Evolutionary conservation across 2,113 vertebrate genomes (phyloP).

Genomic region (Melanerpes formicivorus): DNA sequence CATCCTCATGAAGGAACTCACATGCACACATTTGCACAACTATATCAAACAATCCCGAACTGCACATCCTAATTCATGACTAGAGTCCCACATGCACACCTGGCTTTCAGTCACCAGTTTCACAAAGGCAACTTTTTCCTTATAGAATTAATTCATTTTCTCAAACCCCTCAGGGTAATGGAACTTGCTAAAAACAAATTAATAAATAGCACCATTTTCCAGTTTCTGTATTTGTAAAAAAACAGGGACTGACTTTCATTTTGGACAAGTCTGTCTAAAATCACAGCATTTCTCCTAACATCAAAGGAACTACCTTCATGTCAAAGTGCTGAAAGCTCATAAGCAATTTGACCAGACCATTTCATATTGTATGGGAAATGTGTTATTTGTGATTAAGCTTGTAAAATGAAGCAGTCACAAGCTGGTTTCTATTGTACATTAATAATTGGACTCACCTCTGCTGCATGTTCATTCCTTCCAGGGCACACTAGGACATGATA

Average conservation of each 20-base stretch:
- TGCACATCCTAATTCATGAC: background rate
- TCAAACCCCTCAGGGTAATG: background rate
- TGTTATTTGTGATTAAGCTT: background rate
- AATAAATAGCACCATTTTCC: background rate
- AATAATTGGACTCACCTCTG: background rate
- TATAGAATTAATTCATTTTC: background rate
- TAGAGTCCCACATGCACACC: background rate
- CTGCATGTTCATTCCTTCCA: background rate
- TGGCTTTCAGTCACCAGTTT: background rate
- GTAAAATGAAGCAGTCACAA: background rate
- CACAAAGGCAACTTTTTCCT: background rate
- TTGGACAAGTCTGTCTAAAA: background rate
- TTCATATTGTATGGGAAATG: background rate
- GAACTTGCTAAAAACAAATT: background rate
- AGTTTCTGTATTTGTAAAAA: constrained; percentile 28
- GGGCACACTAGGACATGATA: background rate
- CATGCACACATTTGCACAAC: background rate
- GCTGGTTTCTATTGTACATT: background rate
- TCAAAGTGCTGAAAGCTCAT: background rate
- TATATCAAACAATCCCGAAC: background rate
- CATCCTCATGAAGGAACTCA: background rate
- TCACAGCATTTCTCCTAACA: background rate
- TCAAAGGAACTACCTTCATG: background rate
- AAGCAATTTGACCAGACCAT: background rate
- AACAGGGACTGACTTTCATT: background rate